A percentile compares a stretch with the other conserved stretches of the same genome.
Evolutionary conservation across 2,888 invertebrate species (phyloP).

Genomic region (Drosophila paracracens): DNA sequence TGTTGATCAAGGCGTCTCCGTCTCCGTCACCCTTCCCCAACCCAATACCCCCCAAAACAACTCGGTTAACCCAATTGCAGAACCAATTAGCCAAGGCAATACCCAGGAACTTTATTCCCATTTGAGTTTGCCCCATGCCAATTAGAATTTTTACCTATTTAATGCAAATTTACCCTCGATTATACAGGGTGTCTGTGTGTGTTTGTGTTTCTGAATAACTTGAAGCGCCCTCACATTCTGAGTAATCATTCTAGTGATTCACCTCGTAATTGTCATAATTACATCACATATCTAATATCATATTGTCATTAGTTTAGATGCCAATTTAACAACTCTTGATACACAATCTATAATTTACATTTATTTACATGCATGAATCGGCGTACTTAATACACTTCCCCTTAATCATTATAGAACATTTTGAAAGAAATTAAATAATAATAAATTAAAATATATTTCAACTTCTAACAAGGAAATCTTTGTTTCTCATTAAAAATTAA

Average conservation of each 20-base stretch:
- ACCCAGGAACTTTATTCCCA: constrained; percentile 18
- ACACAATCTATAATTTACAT: background rate
- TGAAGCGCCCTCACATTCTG: constrained; percentile 18
- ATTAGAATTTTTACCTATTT: constrained; percentile 2
- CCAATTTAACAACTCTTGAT: background rate
- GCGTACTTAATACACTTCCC: background rate
- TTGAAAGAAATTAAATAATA: background rate
- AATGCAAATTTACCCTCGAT: constrained; percentile 24
- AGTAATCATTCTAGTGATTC: constrained; percentile 40
- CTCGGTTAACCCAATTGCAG: constrained; percentile 47
- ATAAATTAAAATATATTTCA: background rate
- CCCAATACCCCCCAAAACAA: background rate
- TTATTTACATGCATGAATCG: background rate
- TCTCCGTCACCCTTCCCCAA: background rate
- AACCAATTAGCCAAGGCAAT: constrained; percentile 37
- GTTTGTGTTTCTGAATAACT: background rate
- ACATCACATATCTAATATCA: constrained; percentile 7
- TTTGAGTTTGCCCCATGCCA: background rate
- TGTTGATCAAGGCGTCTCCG: constrained; percentile 55
- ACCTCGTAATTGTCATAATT: constrained; percentile 21
- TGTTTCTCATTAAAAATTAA: background rate
- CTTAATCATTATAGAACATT: background rate
- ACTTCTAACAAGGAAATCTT: background rate
- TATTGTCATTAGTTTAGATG: constrained; percentile 3
- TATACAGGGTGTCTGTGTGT: background rate